Percentiles rank a stretch among this genome's conserved stretches.
Conservation (phyloP, 2,888 invertebrate species). For the Clivina fossor region DNA sequence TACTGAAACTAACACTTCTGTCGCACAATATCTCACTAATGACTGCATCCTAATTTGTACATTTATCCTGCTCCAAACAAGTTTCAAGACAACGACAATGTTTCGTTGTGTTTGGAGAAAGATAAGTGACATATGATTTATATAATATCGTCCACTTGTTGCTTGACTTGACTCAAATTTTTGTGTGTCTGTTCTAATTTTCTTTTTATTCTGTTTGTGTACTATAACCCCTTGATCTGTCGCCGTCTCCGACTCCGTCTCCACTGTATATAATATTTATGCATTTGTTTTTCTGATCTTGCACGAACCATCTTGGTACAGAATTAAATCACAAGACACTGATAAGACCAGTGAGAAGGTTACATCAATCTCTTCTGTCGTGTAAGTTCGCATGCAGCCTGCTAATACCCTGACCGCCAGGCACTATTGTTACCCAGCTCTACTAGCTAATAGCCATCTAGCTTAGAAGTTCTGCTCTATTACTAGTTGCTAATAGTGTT, state of each 20-base stretch:
- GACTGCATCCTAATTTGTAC: no score
- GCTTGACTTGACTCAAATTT: constrained; percentile 18
- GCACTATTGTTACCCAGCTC: no score
- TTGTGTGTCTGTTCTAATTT: constrained; percentile 28
- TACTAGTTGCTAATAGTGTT: no score
- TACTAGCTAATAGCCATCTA: no score
- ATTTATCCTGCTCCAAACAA: no score
- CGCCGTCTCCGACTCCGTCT: constrained; percentile 33
- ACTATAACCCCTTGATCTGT: constrained; percentile 11
- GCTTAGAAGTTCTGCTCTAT: no score
- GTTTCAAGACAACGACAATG: no score
- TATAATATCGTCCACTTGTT: neutral
- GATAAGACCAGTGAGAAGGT: constrained; percentile 45
- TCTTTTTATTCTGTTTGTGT: constrained; percentile 30
- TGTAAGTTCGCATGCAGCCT: constrained; percentile 41
- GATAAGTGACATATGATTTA: no score
- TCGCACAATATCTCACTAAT: no score
- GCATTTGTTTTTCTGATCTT: constrained; percentile 29
- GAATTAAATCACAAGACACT: constrained; percentile 44
- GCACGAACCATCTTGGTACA: constrained; percentile 34
- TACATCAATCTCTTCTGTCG: constrained; percentile 44
- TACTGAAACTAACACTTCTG: no score
- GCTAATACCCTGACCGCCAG: neutral
- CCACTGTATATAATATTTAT: constrained; percentile 42
- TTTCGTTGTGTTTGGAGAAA: no score